A percentile compares a stretch with the other conserved stretches of the same genome.
Evolutionary conservation across 2,888 invertebrate genomes (phyloP).

Genomic region (Standfussiana lucernea): DNA sequence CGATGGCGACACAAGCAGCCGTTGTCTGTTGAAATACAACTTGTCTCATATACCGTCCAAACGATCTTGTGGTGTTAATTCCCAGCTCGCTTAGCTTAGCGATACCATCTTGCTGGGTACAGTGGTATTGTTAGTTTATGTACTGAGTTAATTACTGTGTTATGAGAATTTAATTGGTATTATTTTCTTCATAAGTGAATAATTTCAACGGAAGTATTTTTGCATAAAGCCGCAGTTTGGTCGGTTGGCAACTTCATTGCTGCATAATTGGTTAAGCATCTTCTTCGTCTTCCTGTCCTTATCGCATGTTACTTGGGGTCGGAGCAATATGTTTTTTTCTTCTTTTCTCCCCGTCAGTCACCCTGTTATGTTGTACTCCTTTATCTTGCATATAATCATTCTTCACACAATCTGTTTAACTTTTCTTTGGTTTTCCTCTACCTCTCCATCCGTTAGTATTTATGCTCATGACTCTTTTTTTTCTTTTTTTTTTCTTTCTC

Average conservation of each 20-base stretch:
- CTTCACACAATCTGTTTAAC: too few species aligned
- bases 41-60: conserved; percentile 19
- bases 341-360: background rate
- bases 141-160: conserved; percentile 1
- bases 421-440: too few species aligned
- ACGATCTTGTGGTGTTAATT: conserved; percentile 39
- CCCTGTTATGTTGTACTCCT: too few species aligned
- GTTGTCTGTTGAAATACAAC: conserved; percentile 23
- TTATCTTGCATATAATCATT: too few species aligned
- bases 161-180: too few species aligned
- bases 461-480: too few species aligned
- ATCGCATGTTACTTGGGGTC: background rate
- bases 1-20: background rate
- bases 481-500: too few species aligned
- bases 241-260: background rate
- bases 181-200: background rate
- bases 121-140: background rate
- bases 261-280: background rate
- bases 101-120: conserved; percentile 32
- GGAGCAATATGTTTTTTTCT: background rate
- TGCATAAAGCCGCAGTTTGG: background rate
- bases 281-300: background rate
- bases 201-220: background rate
- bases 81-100: conserved; percentile 35
- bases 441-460: too few species aligned